Evolutionary conservation across 1,140 invertebrate genomes (phyloP), one percentile per base, ranked within the genome.

Genomic region (Pogonognathellus flavescens): DNA sequence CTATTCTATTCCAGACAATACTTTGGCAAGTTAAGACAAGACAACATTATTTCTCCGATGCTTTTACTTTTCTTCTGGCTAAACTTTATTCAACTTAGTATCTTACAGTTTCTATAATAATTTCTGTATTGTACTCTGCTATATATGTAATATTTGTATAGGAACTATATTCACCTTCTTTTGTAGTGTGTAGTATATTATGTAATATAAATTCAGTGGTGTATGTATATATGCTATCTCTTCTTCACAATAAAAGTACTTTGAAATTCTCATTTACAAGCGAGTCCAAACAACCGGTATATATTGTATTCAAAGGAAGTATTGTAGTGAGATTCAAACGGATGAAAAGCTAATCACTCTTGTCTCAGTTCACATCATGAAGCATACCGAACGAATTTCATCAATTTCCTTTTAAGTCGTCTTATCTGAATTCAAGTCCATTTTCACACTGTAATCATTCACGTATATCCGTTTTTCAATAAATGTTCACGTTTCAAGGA

Each of bases 391-490:
- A 66, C 20, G 62, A 66, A 66, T 66, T 66, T 66, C 62, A 20
- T 66, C 25, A 25, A 66, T 66, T 66, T 66, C 62, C 22, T 66
- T 66, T 31, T 66, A 66, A 66, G 62, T 25, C 25, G 22, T 66
- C 62, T 66, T 76, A 76, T 76, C 41, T 76, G 49, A 49, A 76
- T 76, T 76, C 70, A 76, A 76, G 70, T 8, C 70, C 31, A 76
- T 76, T 76, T 76, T 76, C 70, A 76, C 70, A 50, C 70, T 76
- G 70, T 76, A 76, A 76, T 76, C 41, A 76, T 76, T 76, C 70
- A 76, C n/a, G 70, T 50, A 16, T 41, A 76, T 50, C 16, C 31
- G 8, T 41, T 49, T 18, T 41, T n/a, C 25, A 76, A 41, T 76
- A 50, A 72, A 72, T 72, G 66, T 49, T 49, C 70, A 18, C 31